Percentiles rank a stretch among this genome's conserved stretches.
These are phyloP conservation scores for Pseudorectes ferrugineus DNA, from an alignment of 2,113 vertebrate species.

Conservation along the genomic window DNA sequence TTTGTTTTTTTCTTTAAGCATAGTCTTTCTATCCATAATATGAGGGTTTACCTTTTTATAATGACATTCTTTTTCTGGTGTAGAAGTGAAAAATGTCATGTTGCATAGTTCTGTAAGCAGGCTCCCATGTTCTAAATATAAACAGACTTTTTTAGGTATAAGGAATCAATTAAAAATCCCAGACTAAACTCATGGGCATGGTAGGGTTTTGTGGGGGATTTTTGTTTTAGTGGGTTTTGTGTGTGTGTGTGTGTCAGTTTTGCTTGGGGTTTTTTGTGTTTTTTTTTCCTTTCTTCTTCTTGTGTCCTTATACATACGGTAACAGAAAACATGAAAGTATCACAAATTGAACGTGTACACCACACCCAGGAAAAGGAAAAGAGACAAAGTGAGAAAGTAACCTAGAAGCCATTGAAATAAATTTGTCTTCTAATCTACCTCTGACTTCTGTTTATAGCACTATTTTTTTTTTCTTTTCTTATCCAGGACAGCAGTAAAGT, in stretches of 20 bases:
- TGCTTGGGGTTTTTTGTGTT: rapidly evolving
- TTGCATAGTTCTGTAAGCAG: background rate
- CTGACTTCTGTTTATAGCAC: background rate
- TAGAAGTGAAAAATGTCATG: background rate
- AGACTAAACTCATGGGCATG: slow-evolving; percentile 10
- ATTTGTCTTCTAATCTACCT: background rate
- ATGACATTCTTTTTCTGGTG: background rate
- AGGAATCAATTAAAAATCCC: slow-evolving; percentile 10
- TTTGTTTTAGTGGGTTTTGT: background rate
- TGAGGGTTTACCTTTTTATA: background rate
- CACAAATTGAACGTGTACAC: background rate
- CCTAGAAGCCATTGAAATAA: background rate
- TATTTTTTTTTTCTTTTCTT: background rate
- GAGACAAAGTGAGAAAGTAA: background rate
- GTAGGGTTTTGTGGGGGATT: background rate
- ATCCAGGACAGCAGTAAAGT: slow-evolving; percentile 85
- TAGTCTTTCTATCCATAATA: background rate
- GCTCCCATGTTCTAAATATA: background rate
- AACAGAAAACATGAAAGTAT: slow-evolving; percentile 14
- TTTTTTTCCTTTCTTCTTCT: background rate
- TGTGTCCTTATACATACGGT: background rate
- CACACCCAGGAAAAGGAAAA: background rate
- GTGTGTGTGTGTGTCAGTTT: background rate
- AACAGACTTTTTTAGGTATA: slow-evolving; percentile 3
- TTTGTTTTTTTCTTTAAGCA: background rate